Percentiles rank a stretch among this genome's conserved stretches.
Conservation (phyloP, 2,113 vertebrate species). For the Aspidoscelis tigris region DNA sequence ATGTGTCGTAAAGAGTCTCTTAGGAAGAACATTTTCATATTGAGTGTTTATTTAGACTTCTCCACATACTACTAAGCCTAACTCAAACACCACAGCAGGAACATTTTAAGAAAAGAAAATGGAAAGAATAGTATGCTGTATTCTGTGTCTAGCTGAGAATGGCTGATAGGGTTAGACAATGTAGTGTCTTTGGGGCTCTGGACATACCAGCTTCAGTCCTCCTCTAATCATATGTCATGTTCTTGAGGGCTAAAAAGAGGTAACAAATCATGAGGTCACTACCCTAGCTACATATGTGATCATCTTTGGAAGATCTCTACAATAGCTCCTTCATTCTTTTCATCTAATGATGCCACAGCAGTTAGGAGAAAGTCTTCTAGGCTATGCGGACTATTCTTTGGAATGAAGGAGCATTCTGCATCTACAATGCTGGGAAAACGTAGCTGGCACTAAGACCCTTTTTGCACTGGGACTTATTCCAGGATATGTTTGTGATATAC, state of each 20-base stretch:
- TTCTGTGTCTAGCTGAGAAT: not conserved
- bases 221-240: too few species aligned
- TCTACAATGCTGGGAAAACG: not conserved
- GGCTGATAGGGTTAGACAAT: not conserved
- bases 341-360: too few species aligned
- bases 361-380: not conserved
- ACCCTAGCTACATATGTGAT: not conserved
- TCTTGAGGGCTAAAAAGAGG: too few species aligned
- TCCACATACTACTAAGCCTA: not conserved
- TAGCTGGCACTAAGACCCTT: not conserved
- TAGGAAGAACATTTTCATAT: not conserved
- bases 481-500: too few species aligned
- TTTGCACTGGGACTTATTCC: too few species aligned
- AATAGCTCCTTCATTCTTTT: too few species aligned
- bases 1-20: not conserved
- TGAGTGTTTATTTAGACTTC: not conserved
- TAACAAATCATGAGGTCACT: too few species aligned
- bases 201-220: too few species aligned
- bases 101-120: not conserved
- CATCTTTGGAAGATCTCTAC: not conserved
- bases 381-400: not conserved
- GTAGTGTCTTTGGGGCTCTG: not conserved
- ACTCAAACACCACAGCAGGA: not conserved
- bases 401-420: not conserved
- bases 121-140: not conserved